Conservation (phyloP, 2,888 invertebrate species). For the Zhuqinia jingwanae region DNA sequence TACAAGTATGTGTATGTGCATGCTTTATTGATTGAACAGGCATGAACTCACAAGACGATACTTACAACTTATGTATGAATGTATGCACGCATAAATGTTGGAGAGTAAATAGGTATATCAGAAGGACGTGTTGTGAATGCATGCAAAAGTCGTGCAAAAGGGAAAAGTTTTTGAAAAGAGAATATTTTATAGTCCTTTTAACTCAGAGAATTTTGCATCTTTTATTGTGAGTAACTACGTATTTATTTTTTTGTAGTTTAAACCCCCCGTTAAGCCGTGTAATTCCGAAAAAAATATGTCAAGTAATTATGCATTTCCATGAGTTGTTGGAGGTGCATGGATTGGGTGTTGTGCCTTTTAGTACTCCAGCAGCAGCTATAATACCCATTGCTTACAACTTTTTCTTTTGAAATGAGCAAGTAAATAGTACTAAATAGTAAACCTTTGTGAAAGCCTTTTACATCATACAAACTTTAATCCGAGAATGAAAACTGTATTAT, state of each 20-base stretch:
- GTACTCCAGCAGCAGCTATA: neutral
- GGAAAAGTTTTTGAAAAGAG: neutral
- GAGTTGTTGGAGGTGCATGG: too few relatives aligned
- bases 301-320: too few relatives aligned
- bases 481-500: conserved; percentile 7
- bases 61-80: too few relatives aligned
- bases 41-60: neutral
- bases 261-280: too few relatives aligned
- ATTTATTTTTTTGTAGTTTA: too few relatives aligned
- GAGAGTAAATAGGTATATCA: too few relatives aligned
- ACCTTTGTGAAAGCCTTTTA: neutral
- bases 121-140: neutral
- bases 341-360: neutral
- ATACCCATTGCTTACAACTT: neutral
- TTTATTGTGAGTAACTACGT: neutral
- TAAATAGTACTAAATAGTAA: too few relatives aligned
- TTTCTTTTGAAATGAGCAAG: neutral
- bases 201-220: neutral
- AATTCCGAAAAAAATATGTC: too few relatives aligned
- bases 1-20: neutral
- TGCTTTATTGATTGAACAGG: neutral
- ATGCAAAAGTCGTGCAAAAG: neutral
- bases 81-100: too few relatives aligned
- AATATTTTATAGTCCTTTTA: neutral
- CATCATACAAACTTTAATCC: neutral